These are phyloP conservation scores for Nebria salina DNA, from an alignment of 2,888 invertebrate genomes.

Conservation along the genomic window DNA sequence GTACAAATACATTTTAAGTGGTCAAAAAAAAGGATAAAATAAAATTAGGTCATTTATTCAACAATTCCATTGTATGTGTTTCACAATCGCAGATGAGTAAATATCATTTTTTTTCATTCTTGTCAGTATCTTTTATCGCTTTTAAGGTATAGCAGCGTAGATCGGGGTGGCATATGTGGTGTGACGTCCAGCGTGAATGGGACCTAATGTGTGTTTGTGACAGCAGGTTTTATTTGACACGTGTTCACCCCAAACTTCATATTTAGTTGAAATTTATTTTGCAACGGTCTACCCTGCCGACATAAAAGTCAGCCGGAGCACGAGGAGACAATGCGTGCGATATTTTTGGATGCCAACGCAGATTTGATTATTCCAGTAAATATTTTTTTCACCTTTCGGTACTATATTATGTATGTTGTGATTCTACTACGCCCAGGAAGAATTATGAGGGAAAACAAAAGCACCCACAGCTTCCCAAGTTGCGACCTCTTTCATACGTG, in stretches of 20 bases:
- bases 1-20: too few species aligned
- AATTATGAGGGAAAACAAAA: slow-evolving; percentile 33
- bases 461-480: slow-evolving; percentile 8
- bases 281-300: slow-evolving; percentile 14
- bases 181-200: slow-evolving; percentile 19
- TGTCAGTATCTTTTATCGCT: slow-evolving; percentile 28
- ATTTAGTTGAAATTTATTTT: slow-evolving; percentile 35
- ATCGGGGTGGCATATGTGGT: background rate
- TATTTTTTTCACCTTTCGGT: slow-evolving; percentile 34
- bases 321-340: slow-evolving; percentile 11
- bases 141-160: background rate
- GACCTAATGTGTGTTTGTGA: slow-evolving; percentile 30
- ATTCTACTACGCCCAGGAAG: slow-evolving; percentile 21
- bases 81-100: too few species aligned
- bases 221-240: slow-evolving; percentile 36
- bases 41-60: too few species aligned
- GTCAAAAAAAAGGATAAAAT: too few species aligned
- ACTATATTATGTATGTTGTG: slow-evolving; percentile 34
- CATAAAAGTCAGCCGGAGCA: slow-evolving; percentile 15
- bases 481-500: background rate
- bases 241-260: slow-evolving; percentile 25
- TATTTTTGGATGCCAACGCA: slow-evolving; percentile 16
- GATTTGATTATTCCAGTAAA: slow-evolving; percentile 43
- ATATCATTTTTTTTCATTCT: slow-evolving; percentile 13
- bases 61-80: too few species aligned